Base-by-base conservation (phyloP, 1,140 invertebrate genomes). In the Drosophila yakuba region DNA sequence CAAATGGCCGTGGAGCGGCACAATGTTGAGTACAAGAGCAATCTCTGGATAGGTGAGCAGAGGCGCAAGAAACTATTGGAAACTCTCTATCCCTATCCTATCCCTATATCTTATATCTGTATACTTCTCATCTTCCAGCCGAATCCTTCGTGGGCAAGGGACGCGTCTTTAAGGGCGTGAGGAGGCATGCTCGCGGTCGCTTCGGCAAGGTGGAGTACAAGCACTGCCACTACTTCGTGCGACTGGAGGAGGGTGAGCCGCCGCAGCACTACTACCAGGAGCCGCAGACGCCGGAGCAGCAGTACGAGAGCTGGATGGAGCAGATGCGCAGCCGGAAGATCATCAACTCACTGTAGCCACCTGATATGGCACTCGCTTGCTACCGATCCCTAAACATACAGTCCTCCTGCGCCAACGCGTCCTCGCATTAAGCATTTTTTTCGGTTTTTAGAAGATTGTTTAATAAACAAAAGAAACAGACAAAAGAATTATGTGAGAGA, bases 11-110 rank as follows among this genome's bases (percentile, higher is more conserved):
- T 99, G 2, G 94, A 95, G 78, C 92, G 97, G 28, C 98, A 99
- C 89, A 97, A 98, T 95, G 97, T 99, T 35, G 98, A 99, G 93
- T 99, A 96, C 93, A 96, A 95, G 91, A 98, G 96, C 89, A 99
- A 99, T 94, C 94, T 99, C 47, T 99, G 98, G 98, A 95, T 99
- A 94, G 96, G 97, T 98, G 93, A 95, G 96, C 10, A 17, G 43
- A 2, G 41, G n/a, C 8, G 8, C 32, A 43, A 15, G n/a, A 3
- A 8, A 15, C 14, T 5, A 5, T 15, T 41, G 38, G 38, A 17
- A 43, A 43, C 4, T 23, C 17, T 17, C 17, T 17, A 17, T 17
- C 17, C 17, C 17, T 17, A 17, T 17, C 17, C 17, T 17, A 17
- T 17, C 17, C 17, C 17, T 17, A 17, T 17, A 17, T 17, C 17